Evolutionary conservation across 1,140 invertebrate species (phyloP).

Genomic region (Diprion similis): DNA sequence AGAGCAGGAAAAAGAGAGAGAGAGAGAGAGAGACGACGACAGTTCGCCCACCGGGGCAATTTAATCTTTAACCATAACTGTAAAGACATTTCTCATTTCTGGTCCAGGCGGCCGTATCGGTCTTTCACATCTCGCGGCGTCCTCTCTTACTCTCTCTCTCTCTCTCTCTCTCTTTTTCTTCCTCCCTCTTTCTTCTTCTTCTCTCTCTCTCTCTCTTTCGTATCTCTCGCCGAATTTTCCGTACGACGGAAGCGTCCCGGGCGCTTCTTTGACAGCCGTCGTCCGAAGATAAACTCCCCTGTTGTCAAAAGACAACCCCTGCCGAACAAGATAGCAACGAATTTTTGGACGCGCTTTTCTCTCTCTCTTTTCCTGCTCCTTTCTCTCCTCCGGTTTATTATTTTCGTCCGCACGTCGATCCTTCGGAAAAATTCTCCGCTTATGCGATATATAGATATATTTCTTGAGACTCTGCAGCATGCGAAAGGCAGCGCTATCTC

Average conservation of each 20-base stretch:
- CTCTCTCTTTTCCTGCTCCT: not conserved
- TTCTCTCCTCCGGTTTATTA: constrained; percentile 7
- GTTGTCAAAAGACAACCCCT: not conserved
- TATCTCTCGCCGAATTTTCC: constrained; percentile 23
- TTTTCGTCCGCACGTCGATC: constrained; percentile 9
- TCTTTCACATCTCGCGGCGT: constrained; percentile 14
- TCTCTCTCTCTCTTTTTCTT: constrained; percentile 34
- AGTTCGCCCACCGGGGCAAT: not conserved
- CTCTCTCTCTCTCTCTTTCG: constrained; percentile 21
- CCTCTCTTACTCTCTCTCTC: constrained; percentile 58
- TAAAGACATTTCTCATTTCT: constrained; percentile 62
- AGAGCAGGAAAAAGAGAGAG: constrained; percentile 26
- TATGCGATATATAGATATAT: too few species aligned
- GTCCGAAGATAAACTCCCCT: constrained; percentile 14
- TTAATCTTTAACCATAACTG: constrained; percentile 19
- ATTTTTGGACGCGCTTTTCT: not conserved
- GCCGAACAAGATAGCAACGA: not conserved
- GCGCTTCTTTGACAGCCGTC: not conserved
- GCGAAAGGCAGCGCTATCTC: too few species aligned
- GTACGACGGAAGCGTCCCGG: not conserved
- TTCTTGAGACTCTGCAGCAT: too few species aligned
- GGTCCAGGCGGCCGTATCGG: constrained; percentile 36
- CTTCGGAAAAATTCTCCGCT: not conserved
- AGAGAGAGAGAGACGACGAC: constrained; percentile 17
- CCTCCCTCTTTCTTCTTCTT: constrained; percentile 23